Evolutionary conservation across 2,888 invertebrate genomes (phyloP).

Genomic region (Andrena bicolor): DNA sequence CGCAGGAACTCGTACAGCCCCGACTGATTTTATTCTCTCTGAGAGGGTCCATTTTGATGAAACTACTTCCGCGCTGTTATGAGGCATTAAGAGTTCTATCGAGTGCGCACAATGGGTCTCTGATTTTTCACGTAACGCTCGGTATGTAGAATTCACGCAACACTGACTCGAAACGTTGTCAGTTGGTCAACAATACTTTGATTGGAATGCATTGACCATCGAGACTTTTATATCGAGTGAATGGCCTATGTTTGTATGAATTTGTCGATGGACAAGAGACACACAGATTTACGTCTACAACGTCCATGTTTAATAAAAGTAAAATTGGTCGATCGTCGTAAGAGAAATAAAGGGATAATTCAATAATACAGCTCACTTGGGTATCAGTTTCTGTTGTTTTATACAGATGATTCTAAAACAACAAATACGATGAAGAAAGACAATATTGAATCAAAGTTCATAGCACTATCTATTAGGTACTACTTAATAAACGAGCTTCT

Average conservation of each 20-base stretch:
- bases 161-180: conserved; percentile 23
- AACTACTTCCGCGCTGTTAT: not conserved
- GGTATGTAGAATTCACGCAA: conserved; percentile 19
- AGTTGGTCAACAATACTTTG: conserved; percentile 18
- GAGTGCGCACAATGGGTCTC: not conserved
- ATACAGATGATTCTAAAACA: too few species aligned
- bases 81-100: not conserved
- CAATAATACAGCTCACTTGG: too few species aligned
- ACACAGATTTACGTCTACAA: not conserved
- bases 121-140: conserved; percentile 2
- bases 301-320: not conserved
- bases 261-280: not conserved
- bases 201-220: conserved; percentile 41
- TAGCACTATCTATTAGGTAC: too few species aligned
- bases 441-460: too few species aligned
- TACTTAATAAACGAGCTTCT: too few species aligned
- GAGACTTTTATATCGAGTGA: conserved; percentile 36
- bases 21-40: not conserved
- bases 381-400: too few species aligned
- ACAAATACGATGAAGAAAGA: too few species aligned
- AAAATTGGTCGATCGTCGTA: not conserved
- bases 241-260: not conserved
- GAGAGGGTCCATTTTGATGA: not conserved
- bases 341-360: not conserved
- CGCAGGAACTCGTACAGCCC: not conserved